phyloP scores from a whole-genome alignment of 2,113 vertebrate genomes.

The Actenoides lindsayi region DNA sequence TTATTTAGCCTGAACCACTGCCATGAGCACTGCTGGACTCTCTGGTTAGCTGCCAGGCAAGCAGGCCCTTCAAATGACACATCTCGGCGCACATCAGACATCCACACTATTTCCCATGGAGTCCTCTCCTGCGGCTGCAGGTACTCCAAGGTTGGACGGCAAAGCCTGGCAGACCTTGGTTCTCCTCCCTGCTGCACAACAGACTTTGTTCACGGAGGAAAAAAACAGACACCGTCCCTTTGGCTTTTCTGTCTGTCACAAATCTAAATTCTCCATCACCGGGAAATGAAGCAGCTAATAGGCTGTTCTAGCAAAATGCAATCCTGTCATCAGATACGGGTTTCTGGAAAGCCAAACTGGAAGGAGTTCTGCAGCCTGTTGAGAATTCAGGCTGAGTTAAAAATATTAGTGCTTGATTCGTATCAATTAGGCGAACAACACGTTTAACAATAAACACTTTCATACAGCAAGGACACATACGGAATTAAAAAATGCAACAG shows the following conservation, averaged over 20 bases:
- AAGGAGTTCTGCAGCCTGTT: not conserved
- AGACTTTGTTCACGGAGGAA: not conserved
- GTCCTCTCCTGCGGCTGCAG: not conserved
- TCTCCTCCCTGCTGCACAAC: not conserved
- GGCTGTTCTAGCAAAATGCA: not conserved
- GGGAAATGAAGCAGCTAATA: not conserved
- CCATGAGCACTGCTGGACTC: slow-evolving; percentile 24
- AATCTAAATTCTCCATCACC: not conserved
- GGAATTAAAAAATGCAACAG: slow-evolving; percentile 25
- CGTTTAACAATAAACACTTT: not conserved
- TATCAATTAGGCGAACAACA: not conserved
- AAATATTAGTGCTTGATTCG: not conserved
- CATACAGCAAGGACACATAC: not conserved
- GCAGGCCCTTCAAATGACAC: not conserved
- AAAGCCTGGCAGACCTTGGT: not conserved
- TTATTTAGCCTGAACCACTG: slow-evolving; percentile 32
- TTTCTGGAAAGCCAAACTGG: not conserved
- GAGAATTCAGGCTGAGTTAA: not conserved
- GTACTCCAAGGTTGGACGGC: not conserved
- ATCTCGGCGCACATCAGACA: not conserved
- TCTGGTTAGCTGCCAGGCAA: slow-evolving; percentile 20
- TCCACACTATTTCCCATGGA: not conserved
- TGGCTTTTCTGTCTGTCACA: not conserved
- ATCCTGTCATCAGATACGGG: not conserved
- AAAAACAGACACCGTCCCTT: not conserved